These are phyloP conservation scores for Bufo gargarizans DNA, from an alignment of 2,113 vertebrate genomes.

Conservation along the genomic window DNA sequence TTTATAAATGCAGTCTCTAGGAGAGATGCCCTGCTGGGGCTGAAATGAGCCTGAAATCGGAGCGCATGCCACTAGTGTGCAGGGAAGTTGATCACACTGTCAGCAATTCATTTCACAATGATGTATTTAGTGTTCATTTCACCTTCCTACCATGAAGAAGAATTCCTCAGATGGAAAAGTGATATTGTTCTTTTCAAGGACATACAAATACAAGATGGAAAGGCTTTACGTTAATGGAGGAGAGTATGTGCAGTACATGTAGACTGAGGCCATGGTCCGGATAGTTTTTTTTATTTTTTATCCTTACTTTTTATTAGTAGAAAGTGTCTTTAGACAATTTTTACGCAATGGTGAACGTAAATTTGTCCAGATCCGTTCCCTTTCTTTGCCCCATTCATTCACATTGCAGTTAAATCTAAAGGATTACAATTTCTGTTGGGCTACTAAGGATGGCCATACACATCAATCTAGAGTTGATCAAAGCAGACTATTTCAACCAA, in stretches of 20 bases:
- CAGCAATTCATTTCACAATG: constrained; percentile 87
- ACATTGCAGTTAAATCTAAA: neutral
- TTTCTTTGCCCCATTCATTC: neutral
- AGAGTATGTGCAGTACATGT: neutral
- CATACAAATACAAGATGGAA: constrained; percentile 74
- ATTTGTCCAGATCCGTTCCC: neutral
- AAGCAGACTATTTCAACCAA: too few relatives aligned
- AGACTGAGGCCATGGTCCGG: neutral
- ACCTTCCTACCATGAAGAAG: constrained; percentile 81
- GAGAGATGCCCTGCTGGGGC: constrained; percentile 93
- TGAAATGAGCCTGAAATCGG: constrained; percentile 93
- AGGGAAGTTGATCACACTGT: constrained; percentile 92
- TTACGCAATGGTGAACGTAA: neutral
- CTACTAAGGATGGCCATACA: neutral
- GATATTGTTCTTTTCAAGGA: constrained; percentile 86
- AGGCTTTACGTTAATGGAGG: constrained; percentile 61
- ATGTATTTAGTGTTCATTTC: constrained; percentile 87
- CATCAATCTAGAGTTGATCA: neutral
- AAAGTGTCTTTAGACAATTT: neutral
- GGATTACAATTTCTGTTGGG: neutral
- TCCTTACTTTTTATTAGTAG: neutral
- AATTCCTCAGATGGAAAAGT: constrained; percentile 81
- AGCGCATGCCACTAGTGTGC: constrained; percentile 86
- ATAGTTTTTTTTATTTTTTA: neutral
- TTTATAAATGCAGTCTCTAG: constrained; percentile 85